These are phyloP conservation scores for Dendrophyllia cribrosa DNA, from an alignment of 64 coral and sea anemone species.

Conservation along the genomic window DNA sequence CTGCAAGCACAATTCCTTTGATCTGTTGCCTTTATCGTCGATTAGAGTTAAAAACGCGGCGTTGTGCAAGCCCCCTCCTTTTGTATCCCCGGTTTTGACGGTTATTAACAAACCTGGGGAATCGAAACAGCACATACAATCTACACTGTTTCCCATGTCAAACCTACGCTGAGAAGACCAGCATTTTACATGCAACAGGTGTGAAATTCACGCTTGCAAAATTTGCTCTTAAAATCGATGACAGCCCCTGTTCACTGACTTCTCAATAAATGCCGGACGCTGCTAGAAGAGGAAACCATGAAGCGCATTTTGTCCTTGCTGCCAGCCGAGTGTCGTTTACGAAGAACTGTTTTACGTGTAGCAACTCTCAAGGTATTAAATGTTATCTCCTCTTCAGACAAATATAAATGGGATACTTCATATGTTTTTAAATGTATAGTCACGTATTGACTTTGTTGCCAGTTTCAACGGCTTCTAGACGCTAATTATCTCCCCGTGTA, in stretches of 20 bases:
- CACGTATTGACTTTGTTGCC: not conserved
- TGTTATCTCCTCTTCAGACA: not conserved
- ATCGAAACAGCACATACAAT: conserved; percentile 84
- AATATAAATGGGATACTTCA: not conserved
- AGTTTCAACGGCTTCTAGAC: not conserved
- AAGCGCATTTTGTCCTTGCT: not conserved
- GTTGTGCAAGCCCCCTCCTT: conserved; percentile 81
- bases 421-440: not conserved
- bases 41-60: conserved; percentile 82
- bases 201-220: not conserved
- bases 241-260: not conserved
- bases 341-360: not conserved
- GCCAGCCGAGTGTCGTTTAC: not conserved
- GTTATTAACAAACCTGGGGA: conserved; percentile 72
- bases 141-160: conserved; percentile 80
- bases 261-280: not conserved
- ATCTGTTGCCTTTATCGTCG: conserved; percentile 78
- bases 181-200: conserved; percentile 32
- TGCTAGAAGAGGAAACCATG: not conserved
- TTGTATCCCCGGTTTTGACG: conserved; percentile 89
- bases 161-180: not conserved
- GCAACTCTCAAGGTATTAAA: conserved; percentile 3
- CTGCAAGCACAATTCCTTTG: conserved; percentile 67
- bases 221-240: not conserved
- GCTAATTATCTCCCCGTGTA: not conserved